A percentile compares a stretch with the other conserved stretches of the same genome.
Evolutionary conservation across 2,888 invertebrate species (phyloP).

Genomic region (Cantharis flavilabris): DNA sequence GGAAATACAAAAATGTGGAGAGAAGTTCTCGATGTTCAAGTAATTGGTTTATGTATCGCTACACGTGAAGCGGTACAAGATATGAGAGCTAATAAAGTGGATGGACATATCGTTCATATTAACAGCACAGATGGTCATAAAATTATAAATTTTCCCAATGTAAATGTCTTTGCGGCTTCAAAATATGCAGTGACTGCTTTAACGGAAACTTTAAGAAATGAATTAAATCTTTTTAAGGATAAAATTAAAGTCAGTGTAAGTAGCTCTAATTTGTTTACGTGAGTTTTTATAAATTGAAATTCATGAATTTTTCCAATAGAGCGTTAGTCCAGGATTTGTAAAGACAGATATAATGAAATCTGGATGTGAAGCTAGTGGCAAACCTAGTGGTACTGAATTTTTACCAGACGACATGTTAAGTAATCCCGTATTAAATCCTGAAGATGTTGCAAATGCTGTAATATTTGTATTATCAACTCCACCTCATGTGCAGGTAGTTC

Average conservation of each 20-base stretch:
- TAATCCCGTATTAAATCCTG: not conserved
- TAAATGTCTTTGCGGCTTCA: slow-evolving; percentile 19
- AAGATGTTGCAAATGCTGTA: not conserved
- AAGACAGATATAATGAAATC: not conserved
- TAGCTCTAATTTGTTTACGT: not conserved
- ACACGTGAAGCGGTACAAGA: slow-evolving; percentile 27
- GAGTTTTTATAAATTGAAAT: not conserved
- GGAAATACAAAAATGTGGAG: slow-evolving; percentile 12
- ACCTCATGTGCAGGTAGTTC: not conserved
- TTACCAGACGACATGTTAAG: not conserved
- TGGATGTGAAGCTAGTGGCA: not conserved
- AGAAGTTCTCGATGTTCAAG: slow-evolving; percentile 20
- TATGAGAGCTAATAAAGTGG: slow-evolving; percentile 24
- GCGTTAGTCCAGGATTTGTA: not conserved
- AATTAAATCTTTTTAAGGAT: slow-evolving; percentile 11
- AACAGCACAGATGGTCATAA: slow-evolving; percentile 28
- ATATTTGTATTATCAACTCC: not conserved
- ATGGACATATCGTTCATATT: slow-evolving; percentile 31
- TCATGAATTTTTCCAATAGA: not conserved
- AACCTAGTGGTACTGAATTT: not conserved
- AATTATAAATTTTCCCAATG: slow-evolving; percentile 3
- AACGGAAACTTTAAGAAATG: slow-evolving; percentile 23
- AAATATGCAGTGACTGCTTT: slow-evolving; percentile 26
- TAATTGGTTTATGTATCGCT: slow-evolving; percentile 23
- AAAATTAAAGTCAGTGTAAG: slow-evolving; percentile 30